Evolutionary conservation across 2,113 vertebrate genomes (phyloP).

Genomic region (Chionodraco myersi): DNA sequence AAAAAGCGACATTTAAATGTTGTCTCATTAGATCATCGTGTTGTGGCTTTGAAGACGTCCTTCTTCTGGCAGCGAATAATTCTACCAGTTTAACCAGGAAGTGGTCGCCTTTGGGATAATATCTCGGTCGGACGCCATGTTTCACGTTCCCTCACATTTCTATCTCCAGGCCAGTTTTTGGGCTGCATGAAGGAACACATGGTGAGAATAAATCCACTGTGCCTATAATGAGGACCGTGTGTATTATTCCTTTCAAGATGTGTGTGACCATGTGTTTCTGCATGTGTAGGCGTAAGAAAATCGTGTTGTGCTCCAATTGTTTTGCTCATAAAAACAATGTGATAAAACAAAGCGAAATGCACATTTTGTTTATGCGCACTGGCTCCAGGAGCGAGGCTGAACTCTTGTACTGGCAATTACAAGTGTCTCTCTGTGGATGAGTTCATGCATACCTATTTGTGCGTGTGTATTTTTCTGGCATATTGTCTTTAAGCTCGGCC

Average conservation of each 20-base stretch:
- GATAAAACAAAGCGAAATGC: conserved; percentile 34
- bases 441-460: conserved; percentile 60
- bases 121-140: no score
- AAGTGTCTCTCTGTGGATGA: conserved; percentile 56
- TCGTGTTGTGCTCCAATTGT: not conserved
- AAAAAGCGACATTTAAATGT: not conserved
- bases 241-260: conserved; percentile 51
- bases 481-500: conserved; percentile 48
- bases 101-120: not conserved
- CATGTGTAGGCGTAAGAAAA: not conserved
- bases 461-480: conserved; percentile 58
- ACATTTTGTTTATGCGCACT: conserved; percentile 30
- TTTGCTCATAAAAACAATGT: conserved; percentile 17
- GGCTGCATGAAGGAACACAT: conserved; percentile 20
- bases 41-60: not conserved
- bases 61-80: not conserved
- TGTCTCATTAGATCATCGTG: not conserved
- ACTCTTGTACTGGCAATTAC: conserved; percentile 24
- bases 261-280: conserved; percentile 29
- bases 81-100: not conserved
- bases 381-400: conserved; percentile 21
- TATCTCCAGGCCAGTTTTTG: conserved; percentile 15
- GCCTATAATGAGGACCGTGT: conserved; percentile 70
- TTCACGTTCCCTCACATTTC: no score
- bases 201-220: conserved; percentile 32